A percentile compares a stretch with the other conserved stretches of the same genome.
phyloP scores from a whole-genome alignment of 2,888 invertebrate species.

The Leptura quadrifasciata region DNA sequence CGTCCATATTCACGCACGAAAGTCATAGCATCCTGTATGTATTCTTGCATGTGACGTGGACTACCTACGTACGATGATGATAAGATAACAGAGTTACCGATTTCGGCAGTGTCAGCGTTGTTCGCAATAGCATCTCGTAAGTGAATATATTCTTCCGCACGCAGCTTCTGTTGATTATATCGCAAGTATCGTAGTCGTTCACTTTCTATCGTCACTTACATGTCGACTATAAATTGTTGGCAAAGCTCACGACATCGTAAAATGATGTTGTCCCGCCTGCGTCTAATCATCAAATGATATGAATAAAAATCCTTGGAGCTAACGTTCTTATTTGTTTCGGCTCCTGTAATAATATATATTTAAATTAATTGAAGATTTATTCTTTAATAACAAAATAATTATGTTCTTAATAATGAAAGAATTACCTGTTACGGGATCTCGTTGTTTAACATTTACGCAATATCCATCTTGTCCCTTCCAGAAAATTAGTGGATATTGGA shows the following conservation, averaged over 20 bases:
- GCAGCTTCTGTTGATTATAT: slow-evolving; percentile 64
- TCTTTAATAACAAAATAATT: too few species aligned
- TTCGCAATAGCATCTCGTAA: slow-evolving; percentile 67
- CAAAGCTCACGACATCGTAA: slow-evolving; percentile 62
- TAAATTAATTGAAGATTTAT: too few species aligned
- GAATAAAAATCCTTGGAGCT: slow-evolving; percentile 59
- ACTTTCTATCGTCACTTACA: slow-evolving; percentile 70
- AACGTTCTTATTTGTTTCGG: slow-evolving; percentile 60
- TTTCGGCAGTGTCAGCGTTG: too few species aligned
- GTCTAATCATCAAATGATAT: slow-evolving; percentile 63
- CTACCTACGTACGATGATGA: slow-evolving; percentile 62
- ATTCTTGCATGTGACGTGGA: slow-evolving; percentile 66
- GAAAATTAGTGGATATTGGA: too few species aligned
- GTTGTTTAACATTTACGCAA: too few species aligned
- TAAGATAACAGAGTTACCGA: slow-evolving; percentile 48
- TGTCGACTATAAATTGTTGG: slow-evolving; percentile 69
- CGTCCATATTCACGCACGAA: slow-evolving; percentile 66
- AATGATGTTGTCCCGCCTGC: slow-evolving; percentile 60
- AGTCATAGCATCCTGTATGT: slow-evolving; percentile 65
- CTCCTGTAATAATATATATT: too few species aligned
- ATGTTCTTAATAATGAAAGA: too few species aligned
- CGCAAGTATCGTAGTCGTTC: slow-evolving; percentile 66
- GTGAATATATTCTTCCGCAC: slow-evolving; percentile 67
- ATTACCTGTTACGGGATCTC: too few species aligned
- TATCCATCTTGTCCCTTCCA: too few species aligned